Percentiles rank a stretch among this genome's conserved stretches.
phyloP scores from a whole-genome alignment of 92 coral and sea anemone species.

The Siderastrea siderea region DNA sequence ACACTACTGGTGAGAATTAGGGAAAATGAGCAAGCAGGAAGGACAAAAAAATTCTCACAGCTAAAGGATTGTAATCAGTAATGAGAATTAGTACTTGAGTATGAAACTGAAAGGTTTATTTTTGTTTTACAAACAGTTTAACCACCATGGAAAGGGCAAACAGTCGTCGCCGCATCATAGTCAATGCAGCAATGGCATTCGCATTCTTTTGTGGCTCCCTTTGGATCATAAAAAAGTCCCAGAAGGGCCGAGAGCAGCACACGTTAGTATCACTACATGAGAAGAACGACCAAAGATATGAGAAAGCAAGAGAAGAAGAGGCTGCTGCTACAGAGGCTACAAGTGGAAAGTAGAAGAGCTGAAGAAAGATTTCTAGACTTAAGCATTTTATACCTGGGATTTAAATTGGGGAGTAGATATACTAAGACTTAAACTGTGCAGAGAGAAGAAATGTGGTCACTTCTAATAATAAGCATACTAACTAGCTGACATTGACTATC shows the following conservation, averaged over 20 bases:
- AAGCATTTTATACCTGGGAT: no score
- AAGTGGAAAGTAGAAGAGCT: background rate
- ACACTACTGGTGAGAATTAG: no score
- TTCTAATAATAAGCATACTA: no score
- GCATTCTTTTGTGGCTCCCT: conserved; percentile 49
- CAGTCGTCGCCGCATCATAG: conserved; percentile 67
- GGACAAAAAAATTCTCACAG: no score
- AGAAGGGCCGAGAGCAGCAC: conserved; percentile 48
- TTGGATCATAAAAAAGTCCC: conserved; percentile 47
- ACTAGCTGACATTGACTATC: no score
- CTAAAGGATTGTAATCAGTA: background rate
- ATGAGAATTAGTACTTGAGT: background rate
- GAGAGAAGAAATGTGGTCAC: no score
- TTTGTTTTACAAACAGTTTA: background rate
- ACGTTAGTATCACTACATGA: conserved; percentile 58
- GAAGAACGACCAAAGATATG: conserved; percentile 63
- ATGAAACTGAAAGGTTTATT: background rate
- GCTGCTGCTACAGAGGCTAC: background rate
- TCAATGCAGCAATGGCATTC: conserved; percentile 46
- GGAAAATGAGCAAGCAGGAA: no score
- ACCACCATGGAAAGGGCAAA: conserved; percentile 62
- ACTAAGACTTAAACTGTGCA: no score
- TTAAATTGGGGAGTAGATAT: no score
- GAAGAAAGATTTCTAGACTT: background rate
- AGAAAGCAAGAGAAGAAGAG: conserved; percentile 55